Conservation (phyloP, 2,113 vertebrate species). For the Seriola dumerili region DNA sequence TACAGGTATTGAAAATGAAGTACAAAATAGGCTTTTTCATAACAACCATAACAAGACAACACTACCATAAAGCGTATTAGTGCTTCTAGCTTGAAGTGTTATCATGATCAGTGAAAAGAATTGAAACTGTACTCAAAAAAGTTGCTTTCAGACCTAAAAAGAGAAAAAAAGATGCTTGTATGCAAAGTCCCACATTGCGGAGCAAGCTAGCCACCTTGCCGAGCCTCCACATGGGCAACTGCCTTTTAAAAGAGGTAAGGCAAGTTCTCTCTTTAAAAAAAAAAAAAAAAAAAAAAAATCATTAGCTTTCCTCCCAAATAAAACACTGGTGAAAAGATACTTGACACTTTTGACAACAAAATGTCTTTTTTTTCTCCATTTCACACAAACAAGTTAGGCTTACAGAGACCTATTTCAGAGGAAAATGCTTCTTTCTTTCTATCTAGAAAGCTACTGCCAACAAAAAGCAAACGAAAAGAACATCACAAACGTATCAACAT, state of each 20-base stretch:
- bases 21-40: constrained; percentile 80
- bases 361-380: constrained; percentile 32
- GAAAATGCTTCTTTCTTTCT: constrained; percentile 29
- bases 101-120: constrained; percentile 72
- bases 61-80: constrained; percentile 84
- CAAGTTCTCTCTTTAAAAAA: constrained; percentile 53
- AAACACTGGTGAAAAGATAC: constrained; percentile 72
- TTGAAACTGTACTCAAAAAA: constrained; percentile 65
- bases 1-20: constrained; percentile 78
- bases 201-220: constrained; percentile 27
- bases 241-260: constrained; percentile 66
- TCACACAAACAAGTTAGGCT: constrained; percentile 49
- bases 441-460: constrained; percentile 60
- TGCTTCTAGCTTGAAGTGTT: constrained; percentile 83
- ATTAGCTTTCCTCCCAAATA: constrained; percentile 57
- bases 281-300: constrained; percentile 39
- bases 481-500: constrained; percentile 53
- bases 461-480: constrained; percentile 41
- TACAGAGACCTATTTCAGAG: constrained; percentile 34
- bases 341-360: constrained; percentile 56
- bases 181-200: constrained; percentile 40
- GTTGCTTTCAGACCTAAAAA: constrained; percentile 53
- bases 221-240: constrained; percentile 38
- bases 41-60: constrained; percentile 77
- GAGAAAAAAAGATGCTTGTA: constrained; percentile 9